These are phyloP conservation scores for Stomatorhinus ivindoensis DNA, from an alignment of 2,113 vertebrate genomes.

Conservation along the genomic window DNA sequence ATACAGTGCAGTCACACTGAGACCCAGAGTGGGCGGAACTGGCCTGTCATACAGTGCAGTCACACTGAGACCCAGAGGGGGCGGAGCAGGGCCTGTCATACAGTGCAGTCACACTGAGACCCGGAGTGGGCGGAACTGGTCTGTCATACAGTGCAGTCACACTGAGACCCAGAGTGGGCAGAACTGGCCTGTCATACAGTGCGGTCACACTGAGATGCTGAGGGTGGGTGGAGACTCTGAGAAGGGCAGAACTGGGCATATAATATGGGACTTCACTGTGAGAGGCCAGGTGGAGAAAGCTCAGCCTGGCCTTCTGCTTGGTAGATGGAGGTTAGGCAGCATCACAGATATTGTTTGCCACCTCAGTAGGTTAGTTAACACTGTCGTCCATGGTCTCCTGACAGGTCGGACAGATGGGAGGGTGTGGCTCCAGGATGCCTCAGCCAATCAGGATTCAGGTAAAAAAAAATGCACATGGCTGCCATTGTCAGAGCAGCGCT, in stretches of 20 bases:
- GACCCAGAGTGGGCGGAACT: not conserved
- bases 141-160: not conserved
- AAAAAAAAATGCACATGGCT: not conserved
- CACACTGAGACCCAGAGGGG: not conserved
- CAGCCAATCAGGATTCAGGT: constrained; percentile 7
- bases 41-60: not conserved
- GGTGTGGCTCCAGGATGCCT: not conserved
- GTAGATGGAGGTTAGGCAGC: not conserved
- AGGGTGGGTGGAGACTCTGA: not conserved
- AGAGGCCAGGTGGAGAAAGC: not conserved
- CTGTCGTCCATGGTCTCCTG: not conserved
- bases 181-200: not conserved
- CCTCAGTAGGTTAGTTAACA: not conserved
- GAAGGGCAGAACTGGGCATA: not conserved
- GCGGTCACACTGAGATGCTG: not conserved
- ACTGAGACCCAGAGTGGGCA: not conserved
- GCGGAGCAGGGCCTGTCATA: not conserved
- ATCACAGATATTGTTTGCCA: not conserved
- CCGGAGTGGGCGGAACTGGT: not conserved
- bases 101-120: not conserved
- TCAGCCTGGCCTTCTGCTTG: not conserved
- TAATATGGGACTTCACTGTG: not conserved
- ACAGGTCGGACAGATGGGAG: constrained; percentile 1
- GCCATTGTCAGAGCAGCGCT: not conserved
- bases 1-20: not conserved